Percentiles rank a stretch among this genome's conserved stretches.
Conservation (phyloP, 1,140 invertebrate species). For the Brachionus sp. region DNA sequence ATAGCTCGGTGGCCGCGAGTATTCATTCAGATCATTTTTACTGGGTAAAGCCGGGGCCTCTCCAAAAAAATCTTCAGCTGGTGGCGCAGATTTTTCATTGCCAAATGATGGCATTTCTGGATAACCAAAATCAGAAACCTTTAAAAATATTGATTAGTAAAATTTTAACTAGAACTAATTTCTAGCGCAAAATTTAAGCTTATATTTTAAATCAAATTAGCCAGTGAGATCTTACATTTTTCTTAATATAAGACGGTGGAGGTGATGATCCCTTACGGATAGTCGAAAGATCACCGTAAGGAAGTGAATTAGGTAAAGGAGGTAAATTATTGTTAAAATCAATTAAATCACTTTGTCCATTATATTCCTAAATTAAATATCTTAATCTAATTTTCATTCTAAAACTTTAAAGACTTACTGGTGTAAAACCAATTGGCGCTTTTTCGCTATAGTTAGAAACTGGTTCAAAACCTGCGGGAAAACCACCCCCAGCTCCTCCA, state of each 20-base stretch:
- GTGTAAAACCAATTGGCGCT: background rate
- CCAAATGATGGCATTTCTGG: background rate
- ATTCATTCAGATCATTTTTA: background rate
- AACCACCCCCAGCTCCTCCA: constrained; percentile 64
- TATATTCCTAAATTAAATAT: background rate
- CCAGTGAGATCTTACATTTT: background rate
- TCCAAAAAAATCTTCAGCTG: background rate
- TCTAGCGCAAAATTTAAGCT: background rate
- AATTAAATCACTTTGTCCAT: constrained; percentile 25
- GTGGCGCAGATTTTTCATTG: background rate
- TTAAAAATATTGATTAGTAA: background rate
- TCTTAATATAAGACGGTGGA: constrained; percentile 41
- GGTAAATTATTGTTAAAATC: background rate
- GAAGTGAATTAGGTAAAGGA: background rate
- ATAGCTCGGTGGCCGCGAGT: constrained; percentile 3
- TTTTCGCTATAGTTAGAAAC: background rate
- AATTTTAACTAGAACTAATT: background rate
- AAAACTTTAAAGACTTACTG: background rate
- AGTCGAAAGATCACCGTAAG: constrained; percentile 9
- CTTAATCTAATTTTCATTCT: background rate
- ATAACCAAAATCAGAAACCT: background rate
- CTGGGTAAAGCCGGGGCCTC: background rate
- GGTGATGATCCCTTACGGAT: constrained; percentile 1
- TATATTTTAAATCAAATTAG: background rate
- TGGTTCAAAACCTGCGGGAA: background rate